These are phyloP conservation scores for Chascanopsetta lugubris DNA, from an alignment of 2,113 vertebrate species.

Conservation along the genomic window DNA sequence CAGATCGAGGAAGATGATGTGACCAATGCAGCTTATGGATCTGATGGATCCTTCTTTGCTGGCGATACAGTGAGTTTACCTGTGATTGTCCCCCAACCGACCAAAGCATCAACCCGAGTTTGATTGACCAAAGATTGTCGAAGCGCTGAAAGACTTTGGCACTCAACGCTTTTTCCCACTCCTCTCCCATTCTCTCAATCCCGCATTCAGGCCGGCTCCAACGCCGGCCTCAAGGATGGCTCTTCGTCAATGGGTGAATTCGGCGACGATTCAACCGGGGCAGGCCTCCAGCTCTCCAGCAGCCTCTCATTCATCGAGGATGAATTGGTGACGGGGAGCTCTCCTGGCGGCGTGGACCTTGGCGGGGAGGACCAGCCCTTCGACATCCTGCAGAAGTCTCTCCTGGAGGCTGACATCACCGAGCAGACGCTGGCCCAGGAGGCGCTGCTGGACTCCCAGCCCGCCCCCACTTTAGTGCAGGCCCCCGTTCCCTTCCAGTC, in stretches of 20 bases:
- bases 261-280: constrained; percentile 85
- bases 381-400: constrained; percentile 98
- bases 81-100: constrained; percentile 16
- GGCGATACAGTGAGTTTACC: constrained; percentile 86
- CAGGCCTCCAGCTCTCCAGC: constrained; percentile 91
- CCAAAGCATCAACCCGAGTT: constrained; percentile 4
- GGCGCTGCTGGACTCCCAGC: constrained; percentile 92
- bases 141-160: background rate
- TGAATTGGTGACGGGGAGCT: constrained; percentile 87
- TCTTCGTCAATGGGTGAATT: constrained; percentile 88
- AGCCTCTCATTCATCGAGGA: constrained; percentile 97
- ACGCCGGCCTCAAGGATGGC: constrained; percentile 89
- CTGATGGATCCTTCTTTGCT: constrained; percentile 92
- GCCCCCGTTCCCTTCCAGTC: constrained; percentile 73
- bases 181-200: constrained; percentile 18
- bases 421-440: constrained; percentile 98
- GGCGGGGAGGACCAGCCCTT: constrained; percentile 96
- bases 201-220: constrained; percentile 65
- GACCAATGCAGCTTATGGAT: constrained; percentile 89
- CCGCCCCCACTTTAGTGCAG: constrained; percentile 75
- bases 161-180: constrained; percentile 1
- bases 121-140: background rate
- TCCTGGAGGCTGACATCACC: constrained; percentile 98
- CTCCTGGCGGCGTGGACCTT: constrained; percentile 88
- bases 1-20: constrained; percentile 91